phyloP scores from a whole-genome alignment of 2,797 vertebrate species.

The Natrix natrix region DNA sequence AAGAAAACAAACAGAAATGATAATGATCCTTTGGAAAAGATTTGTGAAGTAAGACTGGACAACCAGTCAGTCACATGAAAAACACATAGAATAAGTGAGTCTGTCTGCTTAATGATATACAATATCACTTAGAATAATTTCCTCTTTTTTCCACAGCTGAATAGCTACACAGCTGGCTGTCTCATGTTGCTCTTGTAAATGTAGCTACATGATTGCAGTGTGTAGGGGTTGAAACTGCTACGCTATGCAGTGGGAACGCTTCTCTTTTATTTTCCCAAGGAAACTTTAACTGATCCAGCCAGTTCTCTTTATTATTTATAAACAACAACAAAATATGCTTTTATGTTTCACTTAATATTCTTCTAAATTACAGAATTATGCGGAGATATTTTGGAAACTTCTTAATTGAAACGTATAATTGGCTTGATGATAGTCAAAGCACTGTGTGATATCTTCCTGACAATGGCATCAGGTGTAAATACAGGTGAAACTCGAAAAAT shows the following conservation, averaged over 20 bases:
- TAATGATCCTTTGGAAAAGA: not conserved
- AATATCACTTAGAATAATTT: slow-evolving; percentile 22
- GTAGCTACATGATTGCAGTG: slow-evolving; percentile 6
- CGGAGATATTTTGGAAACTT: not conserved
- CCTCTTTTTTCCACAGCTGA: slow-evolving; percentile 17
- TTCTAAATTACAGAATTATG: not conserved
- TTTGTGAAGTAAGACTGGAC: slow-evolving; percentile 14
- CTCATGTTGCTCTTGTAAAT: slow-evolving; percentile 9
- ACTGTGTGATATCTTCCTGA: not conserved
- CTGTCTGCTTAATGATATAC: slow-evolving; percentile 1
- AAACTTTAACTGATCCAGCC: not conserved
- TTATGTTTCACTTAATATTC: not conserved
- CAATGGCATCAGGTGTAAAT: not conserved
- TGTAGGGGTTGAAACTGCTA: slow-evolving; percentile 14
- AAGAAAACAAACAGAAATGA: not conserved
- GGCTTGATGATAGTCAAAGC: not conserved
- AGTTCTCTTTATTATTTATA: not conserved
- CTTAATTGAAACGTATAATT: not conserved
- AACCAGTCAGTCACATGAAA: not conserved
- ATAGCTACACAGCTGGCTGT: slow-evolving; percentile 10
- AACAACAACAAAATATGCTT: not conserved
- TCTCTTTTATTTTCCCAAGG: slow-evolving; percentile 26
- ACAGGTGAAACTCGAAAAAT: too few species aligned
- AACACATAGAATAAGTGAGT: not conserved
- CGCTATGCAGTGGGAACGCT: not conserved